phyloP scores from a whole-genome alignment of 2,797 vertebrate species.

The Toxotes lorentzi region DNA sequence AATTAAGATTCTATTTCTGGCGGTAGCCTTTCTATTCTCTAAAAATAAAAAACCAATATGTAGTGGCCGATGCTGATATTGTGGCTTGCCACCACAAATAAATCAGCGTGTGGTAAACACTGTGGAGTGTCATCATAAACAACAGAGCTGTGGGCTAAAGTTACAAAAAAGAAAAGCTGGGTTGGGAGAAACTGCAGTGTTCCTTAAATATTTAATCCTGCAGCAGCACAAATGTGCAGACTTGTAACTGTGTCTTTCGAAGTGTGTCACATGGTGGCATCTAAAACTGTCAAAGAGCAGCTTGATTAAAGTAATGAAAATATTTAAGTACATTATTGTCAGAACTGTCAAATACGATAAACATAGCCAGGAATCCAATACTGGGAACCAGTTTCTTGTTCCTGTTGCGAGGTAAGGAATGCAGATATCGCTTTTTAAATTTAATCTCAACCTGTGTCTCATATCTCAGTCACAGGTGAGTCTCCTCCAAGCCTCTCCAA shows the following conservation, averaged over 20 bases:
- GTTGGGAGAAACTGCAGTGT: too few relatives aligned
- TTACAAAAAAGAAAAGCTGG: neutral
- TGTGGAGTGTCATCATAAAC: neutral
- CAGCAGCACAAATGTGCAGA: too few relatives aligned
- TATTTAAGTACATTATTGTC: neutral
- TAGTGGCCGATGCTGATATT: too few relatives aligned
- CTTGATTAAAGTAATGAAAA: neutral
- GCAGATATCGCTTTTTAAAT: neutral
- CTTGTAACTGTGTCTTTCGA: neutral
- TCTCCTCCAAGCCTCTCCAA: constrained; percentile 99
- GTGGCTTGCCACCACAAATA: too few relatives aligned
- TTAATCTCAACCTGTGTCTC: constrained; percentile 2
- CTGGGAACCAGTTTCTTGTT: neutral
- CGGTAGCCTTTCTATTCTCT: too few relatives aligned
- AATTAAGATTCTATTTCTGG: too few relatives aligned
- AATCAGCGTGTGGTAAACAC: too few relatives aligned
- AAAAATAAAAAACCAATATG: too few relatives aligned
- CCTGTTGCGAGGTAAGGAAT: neutral
- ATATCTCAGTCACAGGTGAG: constrained; percentile 88
- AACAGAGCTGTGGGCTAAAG: neutral
- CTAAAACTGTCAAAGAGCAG: neutral
- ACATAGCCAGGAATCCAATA: neutral
- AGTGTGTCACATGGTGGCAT: neutral
- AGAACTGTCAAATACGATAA: too few relatives aligned
- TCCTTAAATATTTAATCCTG: too few relatives aligned